Conservation (phyloP, 2,113 vertebrate genomes). For the Xenopus tropicalis region UCB_Xtro_10.0 CM004443.2:39054501-39055000, state of each 20-base stretch:
- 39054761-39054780: slow-evolving; percentile 47
- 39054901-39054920: slow-evolving; percentile 35
- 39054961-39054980: not conserved
- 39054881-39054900: slow-evolving; percentile 33
- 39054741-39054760: slow-evolving; percentile 43
- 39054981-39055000: slow-evolving; percentile 1
- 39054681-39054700: slow-evolving; percentile 12
- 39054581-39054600: slow-evolving; percentile 17
- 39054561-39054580: slow-evolving; percentile 27
- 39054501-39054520: slow-evolving; percentile 45
- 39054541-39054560: slow-evolving; percentile 16
- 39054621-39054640: slow-evolving; percentile 31
- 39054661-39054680: slow-evolving; percentile 4
- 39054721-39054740: slow-evolving; percentile 33
- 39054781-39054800: slow-evolving; percentile 50
- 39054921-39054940: slow-evolving; percentile 14
- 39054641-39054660: not conserved
- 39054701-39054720: slow-evolving; percentile 41
- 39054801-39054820: slow-evolving; percentile 27
- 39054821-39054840: slow-evolving; percentile 48
- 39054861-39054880: slow-evolving; percentile 35
- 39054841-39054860: slow-evolving; percentile 50
- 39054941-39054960: slow-evolving; percentile 1
- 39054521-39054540: slow-evolving; percentile 45
- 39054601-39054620: slow-evolving; percentile 33